Evolutionary conservation across 2,888 invertebrate species (phyloP).

Genomic region (Conistra vaccinii): DNA sequence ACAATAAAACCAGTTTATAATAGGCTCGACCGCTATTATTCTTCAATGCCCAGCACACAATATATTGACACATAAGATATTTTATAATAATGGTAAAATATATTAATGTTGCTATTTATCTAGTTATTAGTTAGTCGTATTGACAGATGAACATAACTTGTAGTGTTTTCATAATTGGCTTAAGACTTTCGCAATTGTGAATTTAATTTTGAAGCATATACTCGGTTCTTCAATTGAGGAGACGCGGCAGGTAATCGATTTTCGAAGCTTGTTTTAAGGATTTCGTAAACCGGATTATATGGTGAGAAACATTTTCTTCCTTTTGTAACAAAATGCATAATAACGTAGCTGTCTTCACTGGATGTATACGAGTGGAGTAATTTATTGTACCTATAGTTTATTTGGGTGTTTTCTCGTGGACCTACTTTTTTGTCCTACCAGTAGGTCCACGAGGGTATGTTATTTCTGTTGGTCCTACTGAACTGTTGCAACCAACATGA

Average conservation of each 20-base stretch:
- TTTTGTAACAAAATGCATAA: conserved; percentile 1
- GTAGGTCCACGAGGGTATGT: too few species aligned
- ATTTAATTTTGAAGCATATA: conserved; percentile 5
- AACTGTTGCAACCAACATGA: too few species aligned
- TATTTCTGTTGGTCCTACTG: too few species aligned
- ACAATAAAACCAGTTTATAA: conserved; percentile 45
- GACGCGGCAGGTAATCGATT: conserved; percentile 11
- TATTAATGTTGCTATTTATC: conserved; percentile 58
- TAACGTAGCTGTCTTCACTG: not conserved
- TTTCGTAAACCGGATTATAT: conserved; percentile 16
- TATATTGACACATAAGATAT: conserved; percentile 47
- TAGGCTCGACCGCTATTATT: conserved; percentile 40
- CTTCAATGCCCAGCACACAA: conserved; percentile 49
- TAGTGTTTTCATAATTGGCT: conserved; percentile 13
- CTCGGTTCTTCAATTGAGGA: conserved; percentile 20
- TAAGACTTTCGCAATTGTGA: conserved; percentile 26
- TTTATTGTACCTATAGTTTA: not conserved
- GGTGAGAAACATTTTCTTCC: conserved; percentile 7
- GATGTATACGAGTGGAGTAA: not conserved
- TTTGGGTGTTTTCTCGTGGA: too few species aligned
- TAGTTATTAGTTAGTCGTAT: conserved; percentile 39
- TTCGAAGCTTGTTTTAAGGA: conserved; percentile 7
- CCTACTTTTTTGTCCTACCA: too few species aligned
- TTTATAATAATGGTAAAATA: conserved; percentile 56
- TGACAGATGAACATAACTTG: conserved; percentile 48